These are phyloP conservation scores for Pygoscelis adeliae DNA, from an alignment of 2,113 vertebrate genomes.

Conservation along the genomic window DNA sequence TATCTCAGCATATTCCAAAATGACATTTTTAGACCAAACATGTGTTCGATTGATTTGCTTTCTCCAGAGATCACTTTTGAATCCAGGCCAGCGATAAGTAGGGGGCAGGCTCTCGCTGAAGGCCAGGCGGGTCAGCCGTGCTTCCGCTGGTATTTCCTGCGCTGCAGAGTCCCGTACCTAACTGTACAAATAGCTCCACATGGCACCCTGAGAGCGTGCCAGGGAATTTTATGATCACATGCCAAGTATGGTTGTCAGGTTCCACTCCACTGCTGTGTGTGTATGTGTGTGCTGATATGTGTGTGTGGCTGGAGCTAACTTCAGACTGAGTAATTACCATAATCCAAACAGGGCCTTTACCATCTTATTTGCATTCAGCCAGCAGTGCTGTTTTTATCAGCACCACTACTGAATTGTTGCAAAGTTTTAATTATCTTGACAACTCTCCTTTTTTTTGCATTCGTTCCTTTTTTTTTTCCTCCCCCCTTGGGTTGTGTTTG, in stretches of 20 bases:
- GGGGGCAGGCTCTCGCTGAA: slow-evolving; percentile 35
- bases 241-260: slow-evolving; percentile 81
- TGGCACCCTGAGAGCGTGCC: slow-evolving; percentile 60
- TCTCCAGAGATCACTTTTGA: slow-evolving; percentile 71
- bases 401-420: slow-evolving; percentile 53
- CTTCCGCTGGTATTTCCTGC: slow-evolving; percentile 72
- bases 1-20: slow-evolving; percentile 68
- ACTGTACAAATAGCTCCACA: slow-evolving; percentile 73
- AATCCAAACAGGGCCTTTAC: slow-evolving; percentile 77
- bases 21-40: slow-evolving; percentile 71
- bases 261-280: slow-evolving; percentile 69
- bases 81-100: slow-evolving; percentile 21
- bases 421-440: slow-evolving; percentile 65
- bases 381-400: slow-evolving; percentile 74
- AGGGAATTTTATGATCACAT: slow-evolving; percentile 67
- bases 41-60: slow-evolving; percentile 73
- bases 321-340: slow-evolving; percentile 81
- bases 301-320: slow-evolving; percentile 81
- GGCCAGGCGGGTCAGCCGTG: slow-evolving; percentile 49
- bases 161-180: slow-evolving; percentile 53
- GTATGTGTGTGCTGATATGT: slow-evolving; percentile 65
- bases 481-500: slow-evolving; percentile 21
- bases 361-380: slow-evolving; percentile 73
- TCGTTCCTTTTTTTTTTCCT: not conserved
- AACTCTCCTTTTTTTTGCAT: slow-evolving; percentile 19